phyloP scores from a whole-genome alignment of 1,140 invertebrate genomes.

The Mya arenaria region DNA sequence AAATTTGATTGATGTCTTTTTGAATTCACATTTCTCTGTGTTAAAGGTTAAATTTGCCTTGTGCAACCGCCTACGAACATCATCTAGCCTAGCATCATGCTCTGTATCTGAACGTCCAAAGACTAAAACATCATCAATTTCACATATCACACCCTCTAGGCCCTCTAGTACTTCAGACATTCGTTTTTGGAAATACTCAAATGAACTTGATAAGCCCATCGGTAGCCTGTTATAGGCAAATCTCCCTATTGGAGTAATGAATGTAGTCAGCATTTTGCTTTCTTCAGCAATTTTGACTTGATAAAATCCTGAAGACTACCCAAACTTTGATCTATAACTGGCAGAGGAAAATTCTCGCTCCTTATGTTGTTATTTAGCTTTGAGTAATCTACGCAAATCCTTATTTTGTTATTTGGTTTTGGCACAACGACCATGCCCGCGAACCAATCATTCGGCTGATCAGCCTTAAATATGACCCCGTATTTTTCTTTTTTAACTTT shows the following conservation, averaged over 20 bases:
- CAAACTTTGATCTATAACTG: slow-evolving; percentile 70
- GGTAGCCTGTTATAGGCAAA: slow-evolving; percentile 42
- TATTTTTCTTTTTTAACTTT: slow-evolving; percentile 44
- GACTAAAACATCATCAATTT: slow-evolving; percentile 70
- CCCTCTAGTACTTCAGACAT: slow-evolving; percentile 54
- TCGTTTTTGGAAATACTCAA: slow-evolving; percentile 46
- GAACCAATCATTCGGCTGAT: slow-evolving; percentile 46
- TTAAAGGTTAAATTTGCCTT: no score
- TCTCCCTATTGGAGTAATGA: slow-evolving; percentile 54
- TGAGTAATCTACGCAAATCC: slow-evolving; percentile 19
- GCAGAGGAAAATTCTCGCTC: slow-evolving; percentile 16
- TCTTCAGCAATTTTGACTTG: slow-evolving; percentile 34
- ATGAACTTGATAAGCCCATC: slow-evolving; percentile 49
- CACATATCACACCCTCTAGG: slow-evolving; percentile 38
- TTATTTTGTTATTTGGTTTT: slow-evolving; percentile 22
- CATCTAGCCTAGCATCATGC: slow-evolving; percentile 62
- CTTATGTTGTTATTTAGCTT: slow-evolving; percentile 32
- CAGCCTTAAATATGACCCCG: slow-evolving; percentile 42
- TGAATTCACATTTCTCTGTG: slow-evolving; percentile 77
- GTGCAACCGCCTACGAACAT: slow-evolving; percentile 62
- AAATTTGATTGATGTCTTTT: slow-evolving; percentile 71
- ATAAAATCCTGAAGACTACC: slow-evolving; percentile 81
- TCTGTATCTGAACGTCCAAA: slow-evolving; percentile 56
- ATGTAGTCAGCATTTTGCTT: slow-evolving; percentile 25
- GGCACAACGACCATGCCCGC: slow-evolving; percentile 17